Evolutionary conservation across 2,797 vertebrate genomes (phyloP), one percentile per base, ranked within the genome.

Genomic region (Eremophila alpestris): DNA sequence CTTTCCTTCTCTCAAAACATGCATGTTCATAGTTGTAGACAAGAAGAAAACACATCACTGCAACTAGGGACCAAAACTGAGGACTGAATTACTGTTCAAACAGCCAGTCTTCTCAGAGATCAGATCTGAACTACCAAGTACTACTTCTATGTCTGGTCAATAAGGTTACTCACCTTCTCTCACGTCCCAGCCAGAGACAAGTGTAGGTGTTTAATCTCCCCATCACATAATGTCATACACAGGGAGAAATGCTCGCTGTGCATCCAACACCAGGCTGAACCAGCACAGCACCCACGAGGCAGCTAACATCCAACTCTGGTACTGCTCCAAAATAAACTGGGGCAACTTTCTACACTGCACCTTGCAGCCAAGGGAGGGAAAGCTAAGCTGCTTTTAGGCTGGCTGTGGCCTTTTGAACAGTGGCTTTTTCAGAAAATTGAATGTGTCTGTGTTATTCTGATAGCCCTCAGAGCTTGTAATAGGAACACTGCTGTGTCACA

Each of bases 241-340:
- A 87, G 51, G 18, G 13, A 65, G 40, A 63, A 88, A 81, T 11
- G 41, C 40, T 48, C 6, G 0, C 77, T 22, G 15, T 15, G 23
- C 12, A n/a, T 43, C 0, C 0, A 8, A 60, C 34, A 67, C 1
- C 1, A n/a, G 34, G 40, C 55, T 52, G 43, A 80, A 60, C 29
- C 34, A 68, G 45, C 11, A 21, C 71, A 30, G 64, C 45, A 38
- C 16, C 34, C 59, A 18, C 0, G 1, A 36, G 41, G 51, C 67
- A 76, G 19, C 5, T n/a, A 68, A 62, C 23, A 26, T 15, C 29
- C 54, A 67, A 9, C 21, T 4, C 11, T 2, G 16, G 36, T 14
- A 26, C 60, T 36, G 34, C 54, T 71, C 34, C 30, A 21, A 45
- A 51, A 75, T 15, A 41, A 78, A 67, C 27, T 1, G 2, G 68